A percentile compares a stretch with the other conserved stretches of the same genome.
phyloP scores from a whole-genome alignment of 2,888 invertebrate species.

The Nephrotoma appendiculata region DNA sequence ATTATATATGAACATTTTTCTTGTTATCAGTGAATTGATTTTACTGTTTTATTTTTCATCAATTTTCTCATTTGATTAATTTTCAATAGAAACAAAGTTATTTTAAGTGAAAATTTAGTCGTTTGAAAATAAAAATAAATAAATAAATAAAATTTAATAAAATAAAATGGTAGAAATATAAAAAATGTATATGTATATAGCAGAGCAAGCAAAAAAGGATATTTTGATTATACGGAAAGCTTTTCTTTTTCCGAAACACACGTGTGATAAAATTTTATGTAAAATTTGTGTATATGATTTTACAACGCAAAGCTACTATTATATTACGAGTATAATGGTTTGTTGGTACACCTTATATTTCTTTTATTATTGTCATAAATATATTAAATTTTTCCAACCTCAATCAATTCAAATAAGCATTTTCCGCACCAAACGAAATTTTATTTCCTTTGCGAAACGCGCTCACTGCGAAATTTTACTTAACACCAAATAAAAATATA shows the following conservation, averaged over 20 bases:
- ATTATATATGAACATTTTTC: background rate
- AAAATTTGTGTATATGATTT: no score
- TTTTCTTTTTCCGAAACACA: background rate
- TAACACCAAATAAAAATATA: no score
- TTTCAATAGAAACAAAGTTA: background rate
- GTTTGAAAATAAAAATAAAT: background rate
- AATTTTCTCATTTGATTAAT: background rate
- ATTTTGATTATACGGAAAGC: background rate
- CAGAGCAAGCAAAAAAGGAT: background rate
- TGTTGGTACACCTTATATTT: background rate
- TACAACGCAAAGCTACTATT: background rate
- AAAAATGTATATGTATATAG: background rate
- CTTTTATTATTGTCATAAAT: background rate
- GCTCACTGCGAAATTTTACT: no score
- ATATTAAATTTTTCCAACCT: background rate
- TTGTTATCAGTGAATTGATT: background rate
- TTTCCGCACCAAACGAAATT: no score
- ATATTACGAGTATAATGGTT: background rate
- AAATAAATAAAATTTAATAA: background rate
- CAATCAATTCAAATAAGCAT: background rate
- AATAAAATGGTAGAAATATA: background rate
- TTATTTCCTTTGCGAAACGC: no score
- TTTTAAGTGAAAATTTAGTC: background rate
- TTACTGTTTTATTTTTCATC: background rate
- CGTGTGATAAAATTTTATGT: background rate